Conservation (phyloP, 2,113 vertebrate genomes). For the Heptranchias perlo region DNA sequence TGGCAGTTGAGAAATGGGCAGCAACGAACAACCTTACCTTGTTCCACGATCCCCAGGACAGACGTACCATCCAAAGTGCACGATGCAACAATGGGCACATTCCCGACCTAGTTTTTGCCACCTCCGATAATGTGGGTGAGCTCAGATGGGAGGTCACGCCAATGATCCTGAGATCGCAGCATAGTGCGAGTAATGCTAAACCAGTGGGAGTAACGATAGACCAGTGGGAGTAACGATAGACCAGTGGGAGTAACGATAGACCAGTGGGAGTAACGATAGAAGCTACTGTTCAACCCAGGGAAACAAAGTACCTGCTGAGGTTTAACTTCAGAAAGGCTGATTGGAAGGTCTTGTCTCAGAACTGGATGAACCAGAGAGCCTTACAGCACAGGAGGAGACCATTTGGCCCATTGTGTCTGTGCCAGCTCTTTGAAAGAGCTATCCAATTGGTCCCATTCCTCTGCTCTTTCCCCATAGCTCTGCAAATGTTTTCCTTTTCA, state of each 20-base stretch:
- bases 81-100: too few species aligned
- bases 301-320: conserved; percentile 26
- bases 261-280: background rate
- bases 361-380: background rate
- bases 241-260: background rate
- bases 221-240: background rate
- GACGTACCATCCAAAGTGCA: background rate
- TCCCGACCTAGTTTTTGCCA: background rate
- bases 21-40: background rate
- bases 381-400: background rate
- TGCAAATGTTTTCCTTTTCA: too few species aligned
- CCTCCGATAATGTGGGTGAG: background rate
- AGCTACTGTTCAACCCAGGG: conserved; percentile 6
- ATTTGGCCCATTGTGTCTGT: background rate
- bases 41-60: background rate
- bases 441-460: too few species aligned
- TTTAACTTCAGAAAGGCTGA: too few species aligned
- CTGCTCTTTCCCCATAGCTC: too few species aligned
- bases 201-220: background rate
- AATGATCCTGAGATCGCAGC: conserved; percentile 11
- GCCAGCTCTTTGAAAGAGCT: too few species aligned
- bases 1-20: too few species aligned
- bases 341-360: background rate
- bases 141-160: background rate
- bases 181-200: too few species aligned